Evolutionary conservation across 2,797 vertebrate species (phyloP), one percentile per base, ranked within the genome.

Genomic region (Hyperoplus immaculatus): DNA sequence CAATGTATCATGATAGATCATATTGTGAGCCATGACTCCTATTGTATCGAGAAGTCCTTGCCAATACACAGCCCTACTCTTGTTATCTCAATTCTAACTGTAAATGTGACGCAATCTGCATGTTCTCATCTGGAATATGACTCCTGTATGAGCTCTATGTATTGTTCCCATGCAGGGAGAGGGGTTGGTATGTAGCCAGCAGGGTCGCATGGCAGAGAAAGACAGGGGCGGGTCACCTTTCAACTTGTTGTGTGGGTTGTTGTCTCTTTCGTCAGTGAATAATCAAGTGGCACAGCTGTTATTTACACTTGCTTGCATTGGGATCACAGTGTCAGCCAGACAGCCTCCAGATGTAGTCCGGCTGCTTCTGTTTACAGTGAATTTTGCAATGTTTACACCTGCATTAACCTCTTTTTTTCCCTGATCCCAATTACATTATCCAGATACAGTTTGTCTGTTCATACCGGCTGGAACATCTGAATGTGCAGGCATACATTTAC

Each of bases 201-300:
- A 70, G 56, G 18, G 11, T 60, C 9, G 50, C 29, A 72, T 12
- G 49, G 51, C 8, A 47, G 42, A 46, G 13, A 73, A 45, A 42
- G 36, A 13, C 0, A 0, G 8, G 10, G 42, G 18, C 42, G 62
- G 3, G 50, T 46, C 53, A 18, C 66, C 66, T 47, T 39, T 58
- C 29, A 41, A 49, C 55, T 15, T 21, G n/a, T 41, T 41, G 5
- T 42, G 65, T 14, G 39, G 29, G 29, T 29, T 29, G 29, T 29
- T 4, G 4, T 51, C 11, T 39, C 15, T 13, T 51, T 45, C 47
- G 8, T 45, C 49, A 45, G 49, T 14, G 10, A 45, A 12, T 39
- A 29, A 47, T 39, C 57, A 55, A 39, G 18, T 16, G 63, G 12
- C 12, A 41, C 14, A 49, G 8, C 55, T 55, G 5, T 49, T 13